A percentile compares a stretch with the other conserved stretches of the same genome.
Evolutionary conservation across 2,797 vertebrate genomes (phyloP).

Genomic region (Paramormyrops hopkinsi): DNA sequence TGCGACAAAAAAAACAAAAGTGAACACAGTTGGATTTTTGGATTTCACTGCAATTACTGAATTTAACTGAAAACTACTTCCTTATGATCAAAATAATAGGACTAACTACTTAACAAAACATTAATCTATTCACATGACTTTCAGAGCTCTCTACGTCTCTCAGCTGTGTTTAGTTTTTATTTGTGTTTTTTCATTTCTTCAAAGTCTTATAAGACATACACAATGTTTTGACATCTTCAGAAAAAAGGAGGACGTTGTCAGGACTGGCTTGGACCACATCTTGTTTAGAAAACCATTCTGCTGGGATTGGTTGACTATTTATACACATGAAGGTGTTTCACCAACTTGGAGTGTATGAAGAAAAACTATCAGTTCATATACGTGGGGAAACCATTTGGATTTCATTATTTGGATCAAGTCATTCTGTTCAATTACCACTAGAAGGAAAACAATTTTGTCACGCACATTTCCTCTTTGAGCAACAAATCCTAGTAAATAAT

Average conservation of each 20-base stretch:
- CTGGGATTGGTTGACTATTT: background rate
- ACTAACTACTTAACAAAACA: constrained; percentile 28
- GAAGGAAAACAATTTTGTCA: constrained; percentile 18
- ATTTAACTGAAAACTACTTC: background rate
- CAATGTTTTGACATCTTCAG: constrained; percentile 24
- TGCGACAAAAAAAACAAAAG: background rate
- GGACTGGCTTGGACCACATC: background rate
- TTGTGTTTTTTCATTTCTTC: constrained; percentile 29
- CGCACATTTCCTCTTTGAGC: constrained; percentile 11
- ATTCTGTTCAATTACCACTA: constrained; percentile 18
- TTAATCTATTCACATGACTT: background rate
- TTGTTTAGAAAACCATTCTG: constrained; percentile 12
- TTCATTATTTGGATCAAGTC: constrained; percentile 21
- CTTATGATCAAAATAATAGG: constrained; percentile 28
- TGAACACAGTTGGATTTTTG: background rate
- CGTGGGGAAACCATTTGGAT: constrained; percentile 18
- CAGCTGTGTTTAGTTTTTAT: constrained; percentile 29
- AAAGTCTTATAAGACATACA: constrained; percentile 21
- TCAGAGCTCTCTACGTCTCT: background rate
- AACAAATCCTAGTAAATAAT: constrained; percentile 15
- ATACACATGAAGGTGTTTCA: background rate
- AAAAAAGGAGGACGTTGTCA: constrained; percentile 14
- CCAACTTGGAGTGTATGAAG: background rate
- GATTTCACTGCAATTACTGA: constrained; percentile 26
- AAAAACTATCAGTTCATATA: background rate